Conservation (phyloP, 2,113 vertebrate genomes). For the Peucedramus taeniatus region DNA sequence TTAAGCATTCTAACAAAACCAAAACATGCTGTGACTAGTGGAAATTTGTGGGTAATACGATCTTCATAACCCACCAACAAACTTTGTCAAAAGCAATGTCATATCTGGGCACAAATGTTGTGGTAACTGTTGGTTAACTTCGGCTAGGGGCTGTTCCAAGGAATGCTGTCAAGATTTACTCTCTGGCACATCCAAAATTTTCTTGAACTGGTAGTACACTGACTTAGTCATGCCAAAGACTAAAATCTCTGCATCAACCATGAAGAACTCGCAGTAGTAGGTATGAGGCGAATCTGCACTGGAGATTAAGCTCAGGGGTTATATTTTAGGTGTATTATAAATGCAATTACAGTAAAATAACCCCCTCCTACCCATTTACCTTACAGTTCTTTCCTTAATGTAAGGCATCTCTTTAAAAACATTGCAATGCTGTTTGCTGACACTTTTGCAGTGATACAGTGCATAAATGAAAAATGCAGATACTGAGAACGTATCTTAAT, state of each 20-base stretch:
- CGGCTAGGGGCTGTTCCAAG: not conserved
- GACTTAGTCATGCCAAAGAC: not conserved
- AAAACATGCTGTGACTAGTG: not conserved
- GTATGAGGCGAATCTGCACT: not conserved
- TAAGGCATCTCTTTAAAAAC: not conserved
- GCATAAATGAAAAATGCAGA: not conserved
- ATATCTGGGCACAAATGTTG: not conserved
- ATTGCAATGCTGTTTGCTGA: not conserved
- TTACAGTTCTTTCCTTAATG: not conserved
- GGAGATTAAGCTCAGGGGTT: not conserved
- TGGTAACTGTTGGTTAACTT: not conserved
- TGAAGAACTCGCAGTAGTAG: not conserved
- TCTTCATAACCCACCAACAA: not conserved
- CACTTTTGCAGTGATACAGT: not conserved
- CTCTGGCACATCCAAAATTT: not conserved
- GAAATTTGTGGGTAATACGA: not conserved
- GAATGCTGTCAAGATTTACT: not conserved
- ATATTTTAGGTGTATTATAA: not conserved
- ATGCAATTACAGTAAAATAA: not conserved
- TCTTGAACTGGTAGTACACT: not conserved
- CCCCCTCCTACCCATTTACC: not conserved
- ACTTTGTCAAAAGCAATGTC: not conserved
- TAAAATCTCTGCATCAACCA: not conserved
- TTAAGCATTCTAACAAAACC: not conserved
- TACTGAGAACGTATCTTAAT: rapidly evolving